Evolutionary conservation across 2,797 vertebrate species (phyloP).

Genomic region (Leptoclinus maculatus): DNA sequence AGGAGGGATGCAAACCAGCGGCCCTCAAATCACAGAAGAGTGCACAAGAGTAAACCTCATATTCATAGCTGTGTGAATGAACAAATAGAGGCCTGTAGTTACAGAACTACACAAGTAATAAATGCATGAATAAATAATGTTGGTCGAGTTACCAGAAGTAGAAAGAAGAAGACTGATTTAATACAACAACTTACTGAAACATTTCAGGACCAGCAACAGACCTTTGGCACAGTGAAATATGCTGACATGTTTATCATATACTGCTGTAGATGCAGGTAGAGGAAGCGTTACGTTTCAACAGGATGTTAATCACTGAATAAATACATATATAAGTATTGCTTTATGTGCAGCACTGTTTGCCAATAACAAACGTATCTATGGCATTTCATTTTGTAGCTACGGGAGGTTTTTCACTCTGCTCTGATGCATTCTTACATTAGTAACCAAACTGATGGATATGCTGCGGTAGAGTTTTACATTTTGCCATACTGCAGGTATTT

Average conservation of each 20-base stretch:
- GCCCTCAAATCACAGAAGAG: neutral
- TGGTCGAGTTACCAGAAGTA: neutral
- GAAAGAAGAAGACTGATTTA: neutral
- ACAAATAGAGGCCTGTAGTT: neutral
- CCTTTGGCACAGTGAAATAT: neutral
- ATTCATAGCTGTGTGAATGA: neutral
- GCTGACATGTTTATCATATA: neutral
- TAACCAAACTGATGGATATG: neutral
- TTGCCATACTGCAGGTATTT: neutral
- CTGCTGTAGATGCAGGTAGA: neutral
- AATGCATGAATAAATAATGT: neutral
- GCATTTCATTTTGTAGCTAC: neutral
- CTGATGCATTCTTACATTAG: neutral
- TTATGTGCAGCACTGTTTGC: neutral
- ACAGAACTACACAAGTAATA: neutral
- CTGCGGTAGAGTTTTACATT: neutral
- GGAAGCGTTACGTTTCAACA: neutral
- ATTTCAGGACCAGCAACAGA: neutral
- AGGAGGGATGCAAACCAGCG: neutral
- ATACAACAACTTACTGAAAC: conserved; percentile 1
- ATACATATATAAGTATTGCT: neutral
- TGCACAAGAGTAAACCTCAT: neutral
- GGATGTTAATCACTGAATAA: neutral
- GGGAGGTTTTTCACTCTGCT: neutral
- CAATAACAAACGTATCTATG: conserved; percentile 4